Base-by-base conservation (phyloP, 2,888 invertebrate genomes). In the Neuroscelio doddi region DNA sequence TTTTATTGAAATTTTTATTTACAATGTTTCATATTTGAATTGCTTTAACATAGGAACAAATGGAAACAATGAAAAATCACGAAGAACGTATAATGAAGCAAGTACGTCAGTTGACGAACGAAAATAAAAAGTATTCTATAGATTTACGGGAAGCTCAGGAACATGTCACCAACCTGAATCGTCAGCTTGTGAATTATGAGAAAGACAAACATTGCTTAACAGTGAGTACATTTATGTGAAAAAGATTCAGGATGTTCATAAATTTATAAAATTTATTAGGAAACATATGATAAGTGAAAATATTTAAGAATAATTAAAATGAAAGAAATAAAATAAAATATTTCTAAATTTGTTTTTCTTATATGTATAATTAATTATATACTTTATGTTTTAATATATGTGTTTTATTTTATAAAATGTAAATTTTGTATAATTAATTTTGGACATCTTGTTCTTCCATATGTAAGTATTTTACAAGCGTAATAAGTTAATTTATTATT, bases 181-280 rank as follows among this genome's bases (percentile, higher is more conserved):
- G 92, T 57, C 92, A 93, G 78, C 87, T 95, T 78, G 89, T 90
- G n/a, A 93, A 94, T 82, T 95, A 95, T 74, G 92, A 93, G 63
- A 92, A 94, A 69, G 95, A 96, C 81, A 94, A 94, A 78, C 88
- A 90, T 67, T 91, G 92, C 38, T 86, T 94, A 67, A 87, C 87
- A 64, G 90, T 90, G 70, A 86, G 87, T 41, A 51, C 24, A 32
- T 36, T 16, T 16, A 16, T 34, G 12, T 34, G 14, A 9, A 9
- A 42, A n/a, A 29, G 26, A 38, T 26, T 3, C 10, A 8, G 12
- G 38, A 45, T 8, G 15, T 44, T 9, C 5, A 27, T 39, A n/a
- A n/a, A n/a, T n/a, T n/a, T n/a, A n/a, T n/a, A n/a, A n/a, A n/a
- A n/a, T n/a, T n/a, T n/a, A n/a, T n/a, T n/a, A n/a, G n/a, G n/a